These are phyloP conservation scores for Bombus haemorrhoidalis DNA, from an alignment of 1,140 invertebrate genomes.

Conservation along the genomic window DNA sequence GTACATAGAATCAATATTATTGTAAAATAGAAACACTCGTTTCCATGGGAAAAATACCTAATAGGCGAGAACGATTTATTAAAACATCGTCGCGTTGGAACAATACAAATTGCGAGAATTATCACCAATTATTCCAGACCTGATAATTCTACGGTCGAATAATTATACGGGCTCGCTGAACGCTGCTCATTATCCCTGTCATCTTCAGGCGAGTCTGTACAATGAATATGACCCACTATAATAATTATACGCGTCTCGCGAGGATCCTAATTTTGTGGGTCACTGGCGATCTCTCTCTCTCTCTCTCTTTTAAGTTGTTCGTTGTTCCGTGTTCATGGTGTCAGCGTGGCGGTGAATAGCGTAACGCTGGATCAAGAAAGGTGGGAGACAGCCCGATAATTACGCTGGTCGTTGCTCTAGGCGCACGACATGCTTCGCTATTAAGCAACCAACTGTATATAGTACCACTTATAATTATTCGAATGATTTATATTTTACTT, in stretches of 20 bases:
- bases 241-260: constrained; percentile 43
- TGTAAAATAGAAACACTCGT: not conserved
- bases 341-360: constrained; percentile 29
- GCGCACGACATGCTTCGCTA: constrained; percentile 59
- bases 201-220: constrained; percentile 9
- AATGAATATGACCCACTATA: constrained; percentile 18
- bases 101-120: constrained; percentile 33
- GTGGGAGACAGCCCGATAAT: constrained; percentile 68
- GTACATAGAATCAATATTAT: not conserved
- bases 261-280: constrained; percentile 51
- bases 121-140: constrained; percentile 22
- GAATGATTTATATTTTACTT: not conserved
- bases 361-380: constrained; percentile 36
- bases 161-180: constrained; percentile 15
- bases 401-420: constrained; percentile 70
- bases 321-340: not conserved
- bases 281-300: constrained; percentile 4
- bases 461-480: not conserved
- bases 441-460: constrained; percentile 63
- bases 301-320: not conserved
- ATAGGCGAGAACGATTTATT: not conserved
- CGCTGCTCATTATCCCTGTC: constrained; percentile 8
- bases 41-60: not conserved
- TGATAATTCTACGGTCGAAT: constrained; percentile 16
- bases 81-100: not conserved